Conservation (phyloP, 2,888 invertebrate species). For the Drosophila mettleri region DNA sequence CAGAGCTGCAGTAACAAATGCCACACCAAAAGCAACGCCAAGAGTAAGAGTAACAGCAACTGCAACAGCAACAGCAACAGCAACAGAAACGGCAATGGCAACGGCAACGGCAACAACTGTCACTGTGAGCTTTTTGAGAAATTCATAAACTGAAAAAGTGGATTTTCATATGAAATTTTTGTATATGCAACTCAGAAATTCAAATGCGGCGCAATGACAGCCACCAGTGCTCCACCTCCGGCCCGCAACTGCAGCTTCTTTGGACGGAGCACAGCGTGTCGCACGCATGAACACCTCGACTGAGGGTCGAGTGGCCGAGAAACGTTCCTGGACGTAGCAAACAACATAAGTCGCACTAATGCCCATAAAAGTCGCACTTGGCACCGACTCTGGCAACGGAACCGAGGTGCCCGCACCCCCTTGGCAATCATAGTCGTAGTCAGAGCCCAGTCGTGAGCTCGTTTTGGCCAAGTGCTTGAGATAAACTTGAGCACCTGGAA, state of each 20-base stretch:
- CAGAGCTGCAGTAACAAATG: constrained; percentile 15
- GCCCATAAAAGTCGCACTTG: constrained; percentile 78
- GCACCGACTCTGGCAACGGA: constrained; percentile 31
- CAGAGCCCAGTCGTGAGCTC: constrained; percentile 51
- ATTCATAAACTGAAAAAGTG: constrained; percentile 80
- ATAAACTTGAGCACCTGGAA: constrained; percentile 78
- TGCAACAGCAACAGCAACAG: constrained; percentile 4
- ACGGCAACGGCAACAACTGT: constrained; percentile 54
- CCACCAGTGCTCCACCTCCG: constrained; percentile 12
- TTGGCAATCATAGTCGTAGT: constrained; percentile 12
- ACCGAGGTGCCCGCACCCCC: constrained; percentile 6
- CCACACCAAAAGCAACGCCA: constrained; percentile 16
- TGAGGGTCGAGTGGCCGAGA: constrained; percentile 40
- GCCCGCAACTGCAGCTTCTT: constrained; percentile 10
- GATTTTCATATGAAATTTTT: constrained; percentile 79
- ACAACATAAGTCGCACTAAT: constrained; percentile 80
- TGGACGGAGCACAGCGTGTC: constrained; percentile 66
- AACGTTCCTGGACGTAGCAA: constrained; percentile 61
- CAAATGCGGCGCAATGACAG: constrained; percentile 75
- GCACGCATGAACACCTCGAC: constrained; percentile 76
- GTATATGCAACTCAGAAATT: constrained; percentile 73
- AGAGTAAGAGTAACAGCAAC: constrained; percentile 1
- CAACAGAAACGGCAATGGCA: constrained; percentile 10
- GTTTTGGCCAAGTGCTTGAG: constrained; percentile 73
- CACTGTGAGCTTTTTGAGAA: constrained; percentile 78